phyloP scores from a whole-genome alignment of 1,140 invertebrate genomes.

The Antheraea pernyi region DNA sequence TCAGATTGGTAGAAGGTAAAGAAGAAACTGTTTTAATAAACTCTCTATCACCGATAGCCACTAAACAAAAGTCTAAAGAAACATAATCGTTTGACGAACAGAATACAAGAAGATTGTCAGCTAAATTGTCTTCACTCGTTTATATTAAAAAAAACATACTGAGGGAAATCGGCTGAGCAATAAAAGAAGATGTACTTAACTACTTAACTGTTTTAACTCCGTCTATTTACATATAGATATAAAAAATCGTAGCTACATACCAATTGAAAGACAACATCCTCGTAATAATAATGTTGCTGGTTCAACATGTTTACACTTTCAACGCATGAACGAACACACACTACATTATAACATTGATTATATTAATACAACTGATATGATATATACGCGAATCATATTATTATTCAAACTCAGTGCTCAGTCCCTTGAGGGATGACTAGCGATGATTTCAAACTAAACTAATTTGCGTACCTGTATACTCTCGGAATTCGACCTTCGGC shows the following conservation, averaged over 20 bases:
- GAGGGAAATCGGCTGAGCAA: no score
- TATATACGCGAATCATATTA: background rate
- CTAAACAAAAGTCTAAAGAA: no score
- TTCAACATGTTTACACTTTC: constrained; percentile 11
- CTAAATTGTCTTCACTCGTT: no score
- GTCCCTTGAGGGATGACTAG: background rate
- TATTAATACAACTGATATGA: background rate
- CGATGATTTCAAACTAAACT: background rate
- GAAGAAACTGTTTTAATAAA: no score
- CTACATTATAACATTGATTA: background rate
- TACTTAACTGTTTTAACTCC: no score
- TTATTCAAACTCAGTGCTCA: background rate
- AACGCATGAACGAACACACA: background rate
- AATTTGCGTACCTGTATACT: background rate
- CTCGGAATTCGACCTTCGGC: background rate
- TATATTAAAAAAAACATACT: no score
- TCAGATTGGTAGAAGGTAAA: no score
- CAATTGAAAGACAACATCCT: constrained; percentile 32
- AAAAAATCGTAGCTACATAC: constrained; percentile 25
- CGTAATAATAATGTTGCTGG: constrained; percentile 26
- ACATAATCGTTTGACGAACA: no score
- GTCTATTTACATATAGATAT: no score
- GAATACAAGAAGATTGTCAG: no score
- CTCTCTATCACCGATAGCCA: no score
- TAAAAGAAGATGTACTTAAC: no score